Evolutionary conservation across 53 echinoderm and acorn worm species (phyloP).

Genomic region (Echinarachnius parma): DNA sequence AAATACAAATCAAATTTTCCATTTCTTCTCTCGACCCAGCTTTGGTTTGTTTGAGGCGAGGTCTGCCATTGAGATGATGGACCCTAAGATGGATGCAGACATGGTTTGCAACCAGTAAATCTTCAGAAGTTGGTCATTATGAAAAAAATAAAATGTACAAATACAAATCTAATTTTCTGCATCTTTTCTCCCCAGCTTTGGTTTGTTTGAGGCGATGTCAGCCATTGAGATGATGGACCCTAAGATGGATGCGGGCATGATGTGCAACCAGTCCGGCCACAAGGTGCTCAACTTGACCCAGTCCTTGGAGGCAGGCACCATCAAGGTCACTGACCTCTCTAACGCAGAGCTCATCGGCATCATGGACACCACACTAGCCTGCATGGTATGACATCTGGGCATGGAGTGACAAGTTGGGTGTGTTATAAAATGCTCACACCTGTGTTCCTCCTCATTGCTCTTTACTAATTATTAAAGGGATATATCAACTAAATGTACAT

Average conservation of each 20-base stretch:
- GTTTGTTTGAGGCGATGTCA: constrained; percentile 98
- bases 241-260: constrained; percentile 99
- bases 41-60: constrained; percentile 99
- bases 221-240: constrained; percentile 99
- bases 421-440: too few species aligned
- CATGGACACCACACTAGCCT: constrained; percentile 90
- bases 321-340: constrained; percentile 73
- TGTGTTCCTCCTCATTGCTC: too few species aligned
- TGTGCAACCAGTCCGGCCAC: constrained; percentile 84
- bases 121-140: too few species aligned
- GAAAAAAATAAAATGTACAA: too few species aligned
- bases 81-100: constrained; percentile 99
- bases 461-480: too few species aligned
- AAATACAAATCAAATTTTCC: too few species aligned
- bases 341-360: constrained; percentile 81
- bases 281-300: constrained; percentile 89
- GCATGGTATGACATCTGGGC: too few species aligned
- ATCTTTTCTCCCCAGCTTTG: constrained; percentile 63
- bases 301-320: constrained; percentile 64
- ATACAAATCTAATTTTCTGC: too few species aligned
- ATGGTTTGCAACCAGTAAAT: constrained; percentile 96
- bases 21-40: constrained; percentile 25
- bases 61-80: constrained; percentile 99
- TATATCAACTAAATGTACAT: too few species aligned
- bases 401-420: too few species aligned